Evolutionary conservation across 2,113 vertebrate species (phyloP), one percentile per base, ranked within the genome.

Genomic region (Eurystomus gularis): DNA sequence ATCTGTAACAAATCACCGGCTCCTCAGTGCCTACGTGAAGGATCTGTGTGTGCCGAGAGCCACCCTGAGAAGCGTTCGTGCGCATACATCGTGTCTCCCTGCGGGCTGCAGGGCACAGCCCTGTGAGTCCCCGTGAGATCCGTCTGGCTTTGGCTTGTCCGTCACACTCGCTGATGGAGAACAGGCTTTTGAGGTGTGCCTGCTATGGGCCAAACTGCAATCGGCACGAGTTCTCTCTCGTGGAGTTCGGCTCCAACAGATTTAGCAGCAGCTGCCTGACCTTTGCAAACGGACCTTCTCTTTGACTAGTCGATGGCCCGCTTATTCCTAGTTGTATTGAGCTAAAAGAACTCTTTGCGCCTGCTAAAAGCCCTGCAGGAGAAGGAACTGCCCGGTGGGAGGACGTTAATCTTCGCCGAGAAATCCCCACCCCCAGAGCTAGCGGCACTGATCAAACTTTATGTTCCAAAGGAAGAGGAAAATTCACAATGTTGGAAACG

Each of bases 1-100:
- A 98, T 98, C 97, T 98, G 97, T 94, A 95, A 96, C 49, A 89
- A 96, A 98, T 97, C 97, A 97, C 68, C 23, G 70, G 72, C 94
- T 94, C 95, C 94, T 95, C 39, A 96, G 91, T 78, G 92, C 95
- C 94, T 86, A 76, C 12, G 25, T 94, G 93, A 96, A 96, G 93
- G 97, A 89, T 94, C 84, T 66, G 94, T 40, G n/a, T 76, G 73
- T 96, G 97, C 69, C 96, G 82, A 94, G 97, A 98, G 97, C 98
- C 98, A 96, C 96, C 94, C 95, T 78, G 96, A 33, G 58, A 49
- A 42, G 31, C 5, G 0, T n/a, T 48, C 70, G 26, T 48, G 39
- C 0, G 0, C 3, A n/a, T 60, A 23, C 4, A 0, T 33, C 8
- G 19, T 11, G 39, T 44, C 37, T 33, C 40, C 42, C 13, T 13